A percentile compares a stretch with the other conserved stretches of the same genome.
Evolutionary conservation across 2,797 vertebrate species (phyloP).

Genomic region (Typhlichthys eigenmanni): DNA sequence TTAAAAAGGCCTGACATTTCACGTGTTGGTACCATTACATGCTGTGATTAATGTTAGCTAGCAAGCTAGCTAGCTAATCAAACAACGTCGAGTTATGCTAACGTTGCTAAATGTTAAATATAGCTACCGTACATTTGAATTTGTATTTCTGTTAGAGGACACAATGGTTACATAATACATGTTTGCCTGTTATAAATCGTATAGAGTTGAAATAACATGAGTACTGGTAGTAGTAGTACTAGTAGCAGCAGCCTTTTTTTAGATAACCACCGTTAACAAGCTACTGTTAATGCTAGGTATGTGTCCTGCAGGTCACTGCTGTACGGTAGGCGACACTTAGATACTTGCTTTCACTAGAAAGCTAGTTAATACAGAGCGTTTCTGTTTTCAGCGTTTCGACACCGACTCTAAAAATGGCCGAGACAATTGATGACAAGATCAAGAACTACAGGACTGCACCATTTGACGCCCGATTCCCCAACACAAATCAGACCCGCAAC

Average conservation of each 20-base stretch:
- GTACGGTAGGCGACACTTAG: background rate
- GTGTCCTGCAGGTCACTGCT: background rate
- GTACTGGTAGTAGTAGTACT: too few relatives aligned
- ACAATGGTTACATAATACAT: too few relatives aligned
- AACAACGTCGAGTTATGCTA: background rate
- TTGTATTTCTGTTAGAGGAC: too few relatives aligned
- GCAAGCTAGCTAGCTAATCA: constrained; percentile 18
- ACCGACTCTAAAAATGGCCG: constrained; percentile 63
- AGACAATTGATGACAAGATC: constrained; percentile 72
- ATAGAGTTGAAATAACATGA: too few relatives aligned
- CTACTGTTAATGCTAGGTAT: constrained; percentile 4
- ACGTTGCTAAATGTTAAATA: constrained; percentile 16
- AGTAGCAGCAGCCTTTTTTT: background rate
- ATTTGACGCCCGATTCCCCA: constrained; percentile 83
- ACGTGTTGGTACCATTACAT: too few relatives aligned
- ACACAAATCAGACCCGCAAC: constrained; percentile 84
- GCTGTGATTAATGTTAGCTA: background rate
- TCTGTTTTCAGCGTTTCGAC: background rate
- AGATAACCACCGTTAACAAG: constrained; percentile 12
- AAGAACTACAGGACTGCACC: constrained; percentile 81
- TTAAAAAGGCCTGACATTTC: too few relatives aligned
- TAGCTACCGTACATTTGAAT: background rate
- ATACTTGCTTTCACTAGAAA: too few relatives aligned
- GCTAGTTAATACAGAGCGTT: background rate
- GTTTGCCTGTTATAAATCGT: background rate